A percentile compares a stretch with the other conserved stretches of the same genome.
phyloP scores from a whole-genome alignment of 2,113 vertebrate species.

The Trematocara nigrifrons region DNA sequence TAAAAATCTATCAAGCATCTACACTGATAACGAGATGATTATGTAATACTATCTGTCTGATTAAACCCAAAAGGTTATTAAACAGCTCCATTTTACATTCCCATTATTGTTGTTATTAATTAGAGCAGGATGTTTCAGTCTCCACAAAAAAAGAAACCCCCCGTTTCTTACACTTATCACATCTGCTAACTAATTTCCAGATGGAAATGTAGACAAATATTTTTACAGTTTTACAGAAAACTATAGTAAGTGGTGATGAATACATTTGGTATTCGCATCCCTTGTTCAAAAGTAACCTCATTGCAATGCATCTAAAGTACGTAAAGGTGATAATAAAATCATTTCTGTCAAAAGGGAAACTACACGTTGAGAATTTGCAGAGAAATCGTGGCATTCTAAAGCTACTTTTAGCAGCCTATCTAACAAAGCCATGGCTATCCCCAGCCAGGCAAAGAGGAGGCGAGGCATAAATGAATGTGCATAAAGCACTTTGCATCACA shows the following conservation, averaged over 20 bases:
- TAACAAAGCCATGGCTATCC: constrained; percentile 18
- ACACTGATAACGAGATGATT: not conserved
- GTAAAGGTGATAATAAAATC: not conserved
- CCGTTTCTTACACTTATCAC: not conserved
- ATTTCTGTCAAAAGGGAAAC: not conserved
- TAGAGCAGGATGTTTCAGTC: not conserved
- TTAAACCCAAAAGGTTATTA: not conserved
- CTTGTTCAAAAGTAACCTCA: not conserved
- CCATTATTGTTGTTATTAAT: not conserved
- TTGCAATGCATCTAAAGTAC: not conserved
- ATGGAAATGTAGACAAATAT: not conserved
- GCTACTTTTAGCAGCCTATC: constrained; percentile 21
- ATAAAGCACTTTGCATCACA: constrained; percentile 56
- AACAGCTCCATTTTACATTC: not conserved
- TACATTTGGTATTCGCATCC: not conserved
- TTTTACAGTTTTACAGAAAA: not conserved
- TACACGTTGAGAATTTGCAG: constrained; percentile 6
- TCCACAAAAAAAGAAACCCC: not conserved
- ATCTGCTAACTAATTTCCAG: not conserved
- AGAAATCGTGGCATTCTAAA: constrained; percentile 7
- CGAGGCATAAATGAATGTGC: constrained; percentile 45
- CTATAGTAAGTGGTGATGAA: not conserved
- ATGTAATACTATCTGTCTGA: not conserved
- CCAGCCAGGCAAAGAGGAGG: constrained; percentile 2
- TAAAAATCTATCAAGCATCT: not conserved